A percentile compares a stretch with the other conserved stretches of the same genome.
Evolutionary conservation across 1,140 invertebrate species (phyloP).

Genomic region (Chrysomallon squamiferum): DNA sequence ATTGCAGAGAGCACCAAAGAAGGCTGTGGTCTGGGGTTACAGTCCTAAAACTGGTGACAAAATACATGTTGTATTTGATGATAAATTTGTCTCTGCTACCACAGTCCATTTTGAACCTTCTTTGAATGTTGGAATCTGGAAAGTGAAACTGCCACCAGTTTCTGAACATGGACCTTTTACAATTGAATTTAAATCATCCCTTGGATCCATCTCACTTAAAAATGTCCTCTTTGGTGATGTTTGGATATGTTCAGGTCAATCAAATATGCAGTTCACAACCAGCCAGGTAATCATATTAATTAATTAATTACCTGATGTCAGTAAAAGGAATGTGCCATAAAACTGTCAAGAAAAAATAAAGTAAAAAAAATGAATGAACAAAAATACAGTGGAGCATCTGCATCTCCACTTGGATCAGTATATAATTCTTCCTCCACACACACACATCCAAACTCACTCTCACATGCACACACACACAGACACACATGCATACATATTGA

Average conservation of each 20-base stretch:
- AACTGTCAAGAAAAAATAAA: too few species aligned
- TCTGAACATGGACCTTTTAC: conserved; percentile 15
- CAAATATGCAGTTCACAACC: conserved; percentile 56
- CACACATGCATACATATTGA: too few species aligned
- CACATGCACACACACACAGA: too few species aligned
- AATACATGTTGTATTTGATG: not conserved
- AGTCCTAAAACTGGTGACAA: not conserved
- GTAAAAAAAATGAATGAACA: too few species aligned
- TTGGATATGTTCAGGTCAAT: conserved; percentile 50
- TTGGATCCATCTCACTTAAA: conserved; percentile 23
- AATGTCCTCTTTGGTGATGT: conserved; percentile 47
- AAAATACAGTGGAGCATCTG: too few species aligned
- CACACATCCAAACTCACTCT: too few species aligned
- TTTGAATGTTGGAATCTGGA: conserved; percentile 18
- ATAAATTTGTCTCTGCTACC: not conserved
- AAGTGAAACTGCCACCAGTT: conserved; percentile 13
- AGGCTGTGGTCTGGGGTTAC: not conserved
- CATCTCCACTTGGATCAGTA: too few species aligned
- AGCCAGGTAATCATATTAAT: too few species aligned
- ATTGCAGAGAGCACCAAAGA: conserved; percentile 4
- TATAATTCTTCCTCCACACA: too few species aligned
- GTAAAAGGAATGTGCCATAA: too few species aligned
- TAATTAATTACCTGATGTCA: too few species aligned
- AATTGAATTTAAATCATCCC: conserved; percentile 14
- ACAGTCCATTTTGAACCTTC: not conserved